These are phyloP conservation scores for Anhinga anhinga DNA, from an alignment of 2,113 vertebrate species.

Conservation along the genomic window DNA sequence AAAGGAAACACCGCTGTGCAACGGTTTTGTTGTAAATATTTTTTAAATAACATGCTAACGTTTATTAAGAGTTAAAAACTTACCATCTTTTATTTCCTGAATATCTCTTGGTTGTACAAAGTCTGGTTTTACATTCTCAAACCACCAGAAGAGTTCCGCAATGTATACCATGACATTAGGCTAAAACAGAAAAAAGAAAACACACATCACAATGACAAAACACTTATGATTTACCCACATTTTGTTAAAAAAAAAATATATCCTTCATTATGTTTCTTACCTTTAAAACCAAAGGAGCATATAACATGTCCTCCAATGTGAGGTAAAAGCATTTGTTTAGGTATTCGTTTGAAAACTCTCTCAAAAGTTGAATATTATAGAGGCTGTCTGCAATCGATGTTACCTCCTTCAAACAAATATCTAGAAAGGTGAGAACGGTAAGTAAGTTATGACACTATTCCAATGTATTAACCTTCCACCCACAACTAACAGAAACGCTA, in stretches of 20 bases:
- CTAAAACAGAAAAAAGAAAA: constrained; percentile 55
- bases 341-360: constrained; percentile 88
- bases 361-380: constrained; percentile 90
- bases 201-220: background rate
- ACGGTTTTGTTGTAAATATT: background rate
- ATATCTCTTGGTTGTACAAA: constrained; percentile 91
- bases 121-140: constrained; percentile 91
- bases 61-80: background rate
- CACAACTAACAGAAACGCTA: background rate
- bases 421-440: constrained; percentile 55
- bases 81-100: constrained; percentile 90
- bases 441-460: background rate
- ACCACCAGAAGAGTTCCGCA: constrained; percentile 98
- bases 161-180: constrained; percentile 92
- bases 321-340: constrained; percentile 91
- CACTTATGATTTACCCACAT: background rate
- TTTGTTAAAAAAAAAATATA: background rate
- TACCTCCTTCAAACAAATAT: constrained; percentile 93
- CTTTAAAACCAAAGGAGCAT: constrained; percentile 90
- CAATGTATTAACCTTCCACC: background rate
- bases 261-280: constrained; percentile 51
- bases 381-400: constrained; percentile 89
- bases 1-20: background rate
- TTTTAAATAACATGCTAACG: background rate
- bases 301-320: constrained; percentile 90